Percentiles rank a stretch among this genome's conserved stretches.
Conservation (phyloP, 2,797 vertebrate species). For the Anguilla marmorata region DNA sequence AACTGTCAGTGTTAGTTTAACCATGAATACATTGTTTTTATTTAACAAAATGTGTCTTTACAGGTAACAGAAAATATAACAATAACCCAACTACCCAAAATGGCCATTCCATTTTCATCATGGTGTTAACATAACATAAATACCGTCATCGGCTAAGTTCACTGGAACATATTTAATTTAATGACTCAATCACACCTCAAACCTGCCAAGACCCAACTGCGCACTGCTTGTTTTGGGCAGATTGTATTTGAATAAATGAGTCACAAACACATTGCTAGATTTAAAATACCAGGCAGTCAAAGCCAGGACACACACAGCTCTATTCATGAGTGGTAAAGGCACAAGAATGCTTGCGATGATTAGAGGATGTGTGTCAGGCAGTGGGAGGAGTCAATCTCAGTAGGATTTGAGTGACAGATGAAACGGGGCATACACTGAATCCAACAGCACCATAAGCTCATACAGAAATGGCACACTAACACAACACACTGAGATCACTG, state of each 20-base stretch:
- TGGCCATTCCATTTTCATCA: too few species aligned
- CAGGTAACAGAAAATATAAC: too few species aligned
- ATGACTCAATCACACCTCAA: not conserved
- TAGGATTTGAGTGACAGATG: not conserved
- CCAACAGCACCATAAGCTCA: not conserved
- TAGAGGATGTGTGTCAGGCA: too few species aligned
- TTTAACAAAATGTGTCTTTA: too few species aligned
- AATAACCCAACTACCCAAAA: too few species aligned
- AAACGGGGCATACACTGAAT: not conserved
- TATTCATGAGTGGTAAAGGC: not conserved
- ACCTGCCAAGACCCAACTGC: not conserved
- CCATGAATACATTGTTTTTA: too few species aligned
- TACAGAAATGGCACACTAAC: not conserved
- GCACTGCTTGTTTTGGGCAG: not conserved
- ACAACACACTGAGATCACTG: not conserved
- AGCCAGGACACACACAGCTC: not conserved
- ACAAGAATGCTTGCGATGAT: too few species aligned
- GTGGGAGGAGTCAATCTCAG: too few species aligned
- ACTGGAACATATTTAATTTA: not conserved
- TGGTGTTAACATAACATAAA: not conserved
- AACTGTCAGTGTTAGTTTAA: too few species aligned
- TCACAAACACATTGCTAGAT: not conserved
- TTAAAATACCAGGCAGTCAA: not conserved
- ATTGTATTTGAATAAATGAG: not conserved
- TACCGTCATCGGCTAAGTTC: not conserved